Base-by-base conservation (phyloP, 2,888 invertebrate genomes). In the Epistrophe grossulariae region DNA sequence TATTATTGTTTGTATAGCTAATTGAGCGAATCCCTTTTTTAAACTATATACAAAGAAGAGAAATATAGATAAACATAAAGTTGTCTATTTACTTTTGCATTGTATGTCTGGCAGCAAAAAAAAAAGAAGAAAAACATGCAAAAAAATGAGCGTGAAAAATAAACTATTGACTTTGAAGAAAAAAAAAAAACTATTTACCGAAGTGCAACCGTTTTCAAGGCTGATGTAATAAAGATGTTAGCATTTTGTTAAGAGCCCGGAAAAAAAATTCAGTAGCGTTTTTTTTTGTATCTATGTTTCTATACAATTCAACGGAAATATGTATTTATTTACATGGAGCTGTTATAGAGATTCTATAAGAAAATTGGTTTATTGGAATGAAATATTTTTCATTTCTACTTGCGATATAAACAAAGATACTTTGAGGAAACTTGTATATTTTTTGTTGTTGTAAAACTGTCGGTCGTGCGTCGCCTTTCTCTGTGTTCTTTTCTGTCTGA, bases 11-110 rank as follows among this genome's bases (percentile, higher is more conserved):
- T 87, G 74, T 70, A 74, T 76, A 87, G 85, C 82, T 87, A 87
- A 87, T 87, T 87, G 85, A 87, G 85, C 85, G 85, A 76, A 82
- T 87, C 85, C 82, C 66, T 48, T 66, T n/a, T 66, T 81, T 73
- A 62, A 45, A 35, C 0, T 38, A n/a, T 19, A 64, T 70, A 59
- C 76, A 71, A 45, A 19, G 52, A 35, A n/a, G 31, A 59, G 73
- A 38, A 60, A 35, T 17, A 59, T 60, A 66, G 38, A 57, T 50
- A 76, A 66, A 73, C 4, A 68, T 40, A 28, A 66, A 50, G 15
- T 60, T 72, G 64, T 79, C 50, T 83, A 70, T 80, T 84, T 77
- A 71, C 55, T 80, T 68, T 80, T 38, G 77, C 28, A 52, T 64
- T 64, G 43, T 66, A 31, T 48, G 52, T 48, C 59, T 59, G 57